Base-by-base conservation (phyloP, 1,140 invertebrate genomes). In the Doryteuthis pealeii region DNA sequence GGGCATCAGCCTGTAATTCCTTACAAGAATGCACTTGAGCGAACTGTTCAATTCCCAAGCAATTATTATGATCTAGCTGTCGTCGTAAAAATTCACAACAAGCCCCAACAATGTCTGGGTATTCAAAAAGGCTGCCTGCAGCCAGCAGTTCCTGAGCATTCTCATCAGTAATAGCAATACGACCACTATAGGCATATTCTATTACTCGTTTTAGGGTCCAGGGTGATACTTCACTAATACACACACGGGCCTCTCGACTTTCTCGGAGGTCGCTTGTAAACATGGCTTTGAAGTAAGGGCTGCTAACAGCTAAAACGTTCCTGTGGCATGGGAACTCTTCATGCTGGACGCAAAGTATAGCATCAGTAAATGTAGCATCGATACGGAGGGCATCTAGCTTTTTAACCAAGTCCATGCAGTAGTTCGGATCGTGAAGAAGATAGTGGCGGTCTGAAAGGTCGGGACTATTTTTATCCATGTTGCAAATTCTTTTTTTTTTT, bases 271-370 rank as follows among this genome's bases (percentile, higher is more conserved):
- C 84, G 77, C 84, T 84, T n/a, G 86, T 86, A 74, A 89, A 90
- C 89, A 89, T 90, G 33, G 87, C 88, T 49, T 85, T 79, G 70
- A 90, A 90, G 72, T 90, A 90, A 2, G 86, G 87, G 76, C 88
- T 89, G 72, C 87, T 85, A 14, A 86, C 84, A 43, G 88, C 84
- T 43, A 90, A 75, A n/a, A 89, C 80, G 72, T 86, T 86, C 30
- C 85, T 82, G 74, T 89, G 87, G 79, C 88, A 89, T 8, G 83
- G 86, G 77, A 89, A 84, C 71, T 88, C 86, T 73, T 87, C 84
- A 35, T 84, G 83, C 32, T 83, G 85, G 10, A 87, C 81, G 79
- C 85, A 86, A 26, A 88, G 79, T 32, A 86, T 81, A 12, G 82
- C 83, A 78, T 88, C 87, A 8, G 87, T 87, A 71, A 88, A 87